Percentiles rank a stretch among this genome's conserved stretches.
Conservation (phyloP, 2,113 vertebrate genomes). For the Datnioides undecimradiatus region DNA sequence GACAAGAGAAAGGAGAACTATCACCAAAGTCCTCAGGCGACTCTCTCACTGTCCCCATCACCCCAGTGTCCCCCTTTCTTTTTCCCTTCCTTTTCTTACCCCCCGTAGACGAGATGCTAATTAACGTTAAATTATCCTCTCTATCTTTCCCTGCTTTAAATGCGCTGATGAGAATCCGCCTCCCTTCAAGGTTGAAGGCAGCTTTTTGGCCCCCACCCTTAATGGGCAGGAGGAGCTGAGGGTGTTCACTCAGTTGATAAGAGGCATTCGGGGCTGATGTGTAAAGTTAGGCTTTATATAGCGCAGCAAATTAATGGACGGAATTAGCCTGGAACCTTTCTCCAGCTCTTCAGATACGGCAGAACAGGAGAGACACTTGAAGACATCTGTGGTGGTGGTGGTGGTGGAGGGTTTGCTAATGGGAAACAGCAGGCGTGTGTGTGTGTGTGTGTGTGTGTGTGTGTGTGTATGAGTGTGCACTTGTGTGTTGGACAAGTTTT, state of each 20-base stretch:
- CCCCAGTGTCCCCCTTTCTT: constrained; percentile 28
- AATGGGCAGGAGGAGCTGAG: not conserved
- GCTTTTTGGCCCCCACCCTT: constrained; percentile 14
- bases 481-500: not conserved
- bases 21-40: constrained; percentile 57
- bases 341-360: not conserved
- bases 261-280: constrained; percentile 17
- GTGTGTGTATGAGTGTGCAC: not conserved
- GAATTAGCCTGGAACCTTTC: constrained; percentile 45
- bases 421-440: not conserved
- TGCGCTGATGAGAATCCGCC: constrained; percentile 43
- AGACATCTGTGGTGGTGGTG: not conserved
- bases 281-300: constrained; percentile 52
- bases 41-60: constrained; percentile 29
- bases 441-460: not conserved
- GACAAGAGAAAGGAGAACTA: constrained; percentile 57
- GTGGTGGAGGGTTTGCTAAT: constrained; percentile 6
- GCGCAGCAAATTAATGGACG: constrained; percentile 37
- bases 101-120: constrained; percentile 67
- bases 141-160: constrained; percentile 52
- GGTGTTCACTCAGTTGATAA: constrained; percentile 35
- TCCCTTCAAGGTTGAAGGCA: constrained; percentile 49
- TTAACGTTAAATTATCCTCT: constrained; percentile 71
- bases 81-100: constrained; percentile 32
- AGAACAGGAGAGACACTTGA: constrained; percentile 11